Conservation (phyloP, 1,140 invertebrate species). For the Brachionus calyciflorus region DNA sequence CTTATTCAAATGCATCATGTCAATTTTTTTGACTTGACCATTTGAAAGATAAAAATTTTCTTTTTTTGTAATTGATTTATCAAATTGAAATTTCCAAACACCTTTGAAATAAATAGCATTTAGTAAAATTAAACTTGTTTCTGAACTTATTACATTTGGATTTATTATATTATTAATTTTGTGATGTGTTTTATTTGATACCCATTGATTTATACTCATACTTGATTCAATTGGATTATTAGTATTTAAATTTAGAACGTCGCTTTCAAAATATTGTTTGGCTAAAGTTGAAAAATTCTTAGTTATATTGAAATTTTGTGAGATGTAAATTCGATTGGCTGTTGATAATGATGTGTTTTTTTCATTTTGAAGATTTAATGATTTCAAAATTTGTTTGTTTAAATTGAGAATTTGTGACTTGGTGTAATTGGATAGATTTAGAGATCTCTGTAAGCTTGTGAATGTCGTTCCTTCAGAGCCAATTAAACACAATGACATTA, state of each 20-base stretch:
- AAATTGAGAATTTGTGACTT: neutral
- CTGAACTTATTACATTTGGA: constrained; percentile 56
- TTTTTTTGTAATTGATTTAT: constrained; percentile 62
- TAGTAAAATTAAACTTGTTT: constrained; percentile 68
- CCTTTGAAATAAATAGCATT: constrained; percentile 76
- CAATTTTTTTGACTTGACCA: constrained; percentile 31
- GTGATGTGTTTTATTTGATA: constrained; percentile 65
- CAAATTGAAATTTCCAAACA: constrained; percentile 71
- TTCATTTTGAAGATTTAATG: too few species aligned
- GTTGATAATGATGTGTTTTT: neutral
- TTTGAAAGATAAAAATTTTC: constrained; percentile 51
- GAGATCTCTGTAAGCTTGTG: constrained; percentile 63
- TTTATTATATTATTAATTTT: constrained; percentile 67
- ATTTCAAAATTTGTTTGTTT: neutral
- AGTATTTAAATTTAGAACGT: constrained; percentile 38
- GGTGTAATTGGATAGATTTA: neutral
- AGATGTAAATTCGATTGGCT: constrained; percentile 18
- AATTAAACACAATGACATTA: constrained; percentile 68
- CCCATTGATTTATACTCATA: constrained; percentile 69
- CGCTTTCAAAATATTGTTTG: constrained; percentile 19
- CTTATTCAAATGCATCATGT: constrained; percentile 67
- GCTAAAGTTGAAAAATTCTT: neutral
- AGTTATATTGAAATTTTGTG: neutral
- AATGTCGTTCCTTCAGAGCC: constrained; percentile 70
- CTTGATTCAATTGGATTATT: constrained; percentile 50